phyloP scores from a whole-genome alignment of 2,113 vertebrate species.

The Halichoeres trimaculatus region DNA sequence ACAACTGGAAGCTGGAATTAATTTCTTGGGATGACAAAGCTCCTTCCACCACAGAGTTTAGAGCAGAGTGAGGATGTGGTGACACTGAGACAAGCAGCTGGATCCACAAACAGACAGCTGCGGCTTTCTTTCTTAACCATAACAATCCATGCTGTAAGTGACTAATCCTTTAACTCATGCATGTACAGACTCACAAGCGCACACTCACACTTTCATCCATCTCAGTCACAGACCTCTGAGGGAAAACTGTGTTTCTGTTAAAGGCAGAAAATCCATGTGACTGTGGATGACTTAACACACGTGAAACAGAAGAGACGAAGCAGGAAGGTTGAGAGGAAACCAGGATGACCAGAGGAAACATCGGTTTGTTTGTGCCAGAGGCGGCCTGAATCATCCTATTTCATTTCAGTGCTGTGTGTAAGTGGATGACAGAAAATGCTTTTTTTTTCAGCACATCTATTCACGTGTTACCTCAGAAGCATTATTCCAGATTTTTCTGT shows the following conservation, averaged over 20 bases:
- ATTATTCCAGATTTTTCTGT: constrained; percentile 9
- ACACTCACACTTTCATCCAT: neutral
- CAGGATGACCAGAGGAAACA: constrained; percentile 38
- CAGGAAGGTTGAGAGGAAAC: constrained; percentile 34
- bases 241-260: neutral
- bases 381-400: constrained; percentile 42
- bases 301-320: neutral
- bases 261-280: constrained; percentile 28
- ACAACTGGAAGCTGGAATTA: neutral
- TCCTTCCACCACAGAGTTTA: neutral
- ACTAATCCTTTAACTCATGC: constrained; percentile 62
- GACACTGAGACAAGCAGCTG: constrained; percentile 60
- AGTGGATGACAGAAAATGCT: neutral
- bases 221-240: neutral
- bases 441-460: constrained; percentile 6
- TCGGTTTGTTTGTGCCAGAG: constrained; percentile 35
- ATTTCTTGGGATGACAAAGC: constrained; percentile 8
- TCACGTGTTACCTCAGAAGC: constrained; percentile 4
- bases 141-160: constrained; percentile 55
- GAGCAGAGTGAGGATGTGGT: constrained; percentile 33
- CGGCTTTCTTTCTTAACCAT: constrained; percentile 27
- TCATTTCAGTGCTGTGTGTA: constrained; percentile 18
- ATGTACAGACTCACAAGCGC: constrained; percentile 11
- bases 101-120: constrained; percentile 67
- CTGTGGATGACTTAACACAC: neutral